Percentiles rank a stretch among this genome's conserved stretches.
Evolutionary conservation across 2,113 vertebrate genomes (phyloP).

Genomic region (Scomber colias): DNA sequence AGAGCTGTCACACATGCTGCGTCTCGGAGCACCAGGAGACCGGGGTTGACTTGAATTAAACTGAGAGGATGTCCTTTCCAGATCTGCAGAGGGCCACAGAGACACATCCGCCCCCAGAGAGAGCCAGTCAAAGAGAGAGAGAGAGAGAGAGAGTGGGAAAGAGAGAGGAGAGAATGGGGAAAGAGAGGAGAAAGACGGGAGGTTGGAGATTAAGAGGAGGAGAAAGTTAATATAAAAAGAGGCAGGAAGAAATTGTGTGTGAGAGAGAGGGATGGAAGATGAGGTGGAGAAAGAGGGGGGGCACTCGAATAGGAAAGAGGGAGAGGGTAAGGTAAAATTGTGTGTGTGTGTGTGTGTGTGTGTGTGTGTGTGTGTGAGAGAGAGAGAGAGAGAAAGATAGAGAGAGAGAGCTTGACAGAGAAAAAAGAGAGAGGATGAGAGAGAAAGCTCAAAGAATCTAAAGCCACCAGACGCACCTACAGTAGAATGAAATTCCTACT

Average conservation of each 20-base stretch:
- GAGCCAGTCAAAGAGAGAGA: slow-evolving; percentile 58
- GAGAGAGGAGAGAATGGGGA: slow-evolving; percentile 26
- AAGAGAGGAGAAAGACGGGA: background rate
- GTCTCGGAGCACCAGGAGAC: slow-evolving; percentile 71
- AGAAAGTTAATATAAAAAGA: slow-evolving; percentile 57
- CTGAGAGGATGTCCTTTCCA: slow-evolving; percentile 79
- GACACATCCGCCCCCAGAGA: slow-evolving; percentile 66
- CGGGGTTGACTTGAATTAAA: slow-evolving; percentile 78
- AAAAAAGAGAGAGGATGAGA: slow-evolving; percentile 23
- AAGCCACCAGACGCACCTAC: slow-evolving; percentile 33
- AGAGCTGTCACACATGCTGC: slow-evolving; percentile 76
- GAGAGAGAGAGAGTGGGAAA: background rate
- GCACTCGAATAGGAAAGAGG: slow-evolving; percentile 28
- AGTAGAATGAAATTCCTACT: background rate
- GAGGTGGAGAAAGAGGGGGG: slow-evolving; percentile 25
- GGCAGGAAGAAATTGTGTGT: slow-evolving; percentile 38
- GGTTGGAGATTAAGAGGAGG: slow-evolving; percentile 18
- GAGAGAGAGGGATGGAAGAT: slow-evolving; percentile 40
- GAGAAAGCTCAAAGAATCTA: slow-evolving; percentile 40
- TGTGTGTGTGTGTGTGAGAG: too few species aligned
- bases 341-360: slow-evolving; percentile 6
- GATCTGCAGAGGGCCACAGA: slow-evolving; percentile 66
- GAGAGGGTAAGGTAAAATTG: slow-evolving; percentile 13
- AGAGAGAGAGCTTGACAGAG: slow-evolving; percentile 29
- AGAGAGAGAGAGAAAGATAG: background rate